Evolutionary conservation across 2,797 vertebrate genomes (phyloP).

Genomic region (Schizopygopsis malacanthus): DNA sequence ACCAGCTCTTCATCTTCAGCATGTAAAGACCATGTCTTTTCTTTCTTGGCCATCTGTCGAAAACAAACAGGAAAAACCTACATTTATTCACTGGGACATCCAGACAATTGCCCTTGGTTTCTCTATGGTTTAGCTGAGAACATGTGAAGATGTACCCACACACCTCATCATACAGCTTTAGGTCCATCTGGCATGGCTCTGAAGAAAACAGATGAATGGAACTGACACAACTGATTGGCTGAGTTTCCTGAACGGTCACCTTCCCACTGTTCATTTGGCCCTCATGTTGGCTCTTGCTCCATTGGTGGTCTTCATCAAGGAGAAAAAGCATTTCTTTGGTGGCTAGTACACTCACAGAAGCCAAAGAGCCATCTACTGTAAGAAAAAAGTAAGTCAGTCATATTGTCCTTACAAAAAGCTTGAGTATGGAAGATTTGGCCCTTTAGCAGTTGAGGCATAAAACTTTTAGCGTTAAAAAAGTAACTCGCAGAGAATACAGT

Average conservation of each 20-base stretch:
- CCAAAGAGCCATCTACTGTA: conserved; percentile 76
- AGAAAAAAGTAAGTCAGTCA: not conserved
- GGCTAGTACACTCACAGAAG: conserved; percentile 86
- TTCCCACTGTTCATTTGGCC: conserved; percentile 60
- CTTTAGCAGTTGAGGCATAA: not conserved
- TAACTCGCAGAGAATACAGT: not conserved
- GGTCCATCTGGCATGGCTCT: conserved; percentile 80
- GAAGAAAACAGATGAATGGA: conserved; percentile 83
- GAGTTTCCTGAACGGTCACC: conserved; percentile 78
- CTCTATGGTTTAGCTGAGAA: not conserved
- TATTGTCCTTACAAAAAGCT: not conserved
- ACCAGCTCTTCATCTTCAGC: conserved; percentile 83
- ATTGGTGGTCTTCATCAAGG: conserved; percentile 87
- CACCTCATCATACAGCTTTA: conserved; percentile 94
- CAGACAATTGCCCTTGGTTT: not conserved
- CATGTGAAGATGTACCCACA: conserved; percentile 9
- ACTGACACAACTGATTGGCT: conserved; percentile 91
- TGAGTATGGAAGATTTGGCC: not conserved
- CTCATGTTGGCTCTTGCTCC: conserved; percentile 71
- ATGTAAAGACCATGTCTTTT: conserved; percentile 89
- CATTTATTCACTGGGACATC: not conserved
- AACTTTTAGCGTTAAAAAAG: not conserved
- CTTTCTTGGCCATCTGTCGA: conserved; percentile 85
- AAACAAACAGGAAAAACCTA: not conserved
- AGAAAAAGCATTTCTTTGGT: conserved; percentile 88